Evolutionary conservation across 2,888 invertebrate species (phyloP), one percentile per base, ranked within the genome.

Genomic region (Julus scanicus): DNA sequence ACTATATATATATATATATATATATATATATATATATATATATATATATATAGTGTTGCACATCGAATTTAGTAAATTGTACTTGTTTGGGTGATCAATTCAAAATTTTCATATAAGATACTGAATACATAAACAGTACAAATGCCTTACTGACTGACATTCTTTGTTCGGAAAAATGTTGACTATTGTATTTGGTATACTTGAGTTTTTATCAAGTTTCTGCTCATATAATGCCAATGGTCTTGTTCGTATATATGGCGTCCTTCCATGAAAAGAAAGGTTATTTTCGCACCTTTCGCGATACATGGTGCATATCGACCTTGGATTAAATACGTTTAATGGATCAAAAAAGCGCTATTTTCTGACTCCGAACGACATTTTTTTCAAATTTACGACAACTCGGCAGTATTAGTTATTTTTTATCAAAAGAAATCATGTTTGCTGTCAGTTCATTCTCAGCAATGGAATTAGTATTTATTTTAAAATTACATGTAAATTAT

Each of bases 251-350:
- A 63, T 63, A n/a, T n/a, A n/a, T n/a, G 63, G 63, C 63, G 63
- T 63, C 63, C 63, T 63, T 63, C 20, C 15, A n/a, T n/a, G n/a
- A n/a, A n/a, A 63, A 63, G 63, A 20, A 63, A 63, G 63, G 63
- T 63, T 63, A 63, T 20, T 20, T 63, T 63, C 63, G 57, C 57
- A 15, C 57, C 57, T 57, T 57, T 57, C 15, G 63, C 63, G 20
- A 63, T 20, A 20, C 63, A 63, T 20, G 6, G 63, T n/a, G 63
- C 63, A 63, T 63, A 63, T 63, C 63, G 63, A 5, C 63, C 63
- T 63, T 63, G 63, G 63, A 63, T 63, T 63, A 63, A 63, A 63
- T 63, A 15, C 63, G 20, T 20, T 63, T 63, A 63, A 63, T 63
- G 63, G 63, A 20, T 20, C n/a, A 63, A 63, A 63, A 63, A 63